A percentile compares a stretch with the other conserved stretches of the same genome.
Evolutionary conservation across 2,888 invertebrate species (phyloP).

Genomic region (Phymatocera aterrima): DNA sequence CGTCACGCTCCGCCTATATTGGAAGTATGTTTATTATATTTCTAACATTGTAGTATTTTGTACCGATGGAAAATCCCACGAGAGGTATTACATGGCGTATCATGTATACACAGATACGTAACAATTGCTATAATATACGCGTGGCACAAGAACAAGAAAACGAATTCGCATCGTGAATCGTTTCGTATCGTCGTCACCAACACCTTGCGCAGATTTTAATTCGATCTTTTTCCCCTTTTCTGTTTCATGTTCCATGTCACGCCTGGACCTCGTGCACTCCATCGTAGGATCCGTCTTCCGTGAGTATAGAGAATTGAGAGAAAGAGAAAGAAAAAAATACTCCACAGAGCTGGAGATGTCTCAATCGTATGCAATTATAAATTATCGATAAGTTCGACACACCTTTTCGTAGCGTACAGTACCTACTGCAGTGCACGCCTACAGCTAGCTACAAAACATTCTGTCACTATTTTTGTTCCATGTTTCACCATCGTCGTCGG

Average conservation of each 20-base stretch:
- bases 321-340: background rate
- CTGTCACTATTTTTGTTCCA: conserved; percentile 11
- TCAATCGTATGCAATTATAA: background rate
- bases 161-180: no score
- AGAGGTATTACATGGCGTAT: no score
- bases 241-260: conserved; percentile 64
- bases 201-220: background rate
- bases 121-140: no score
- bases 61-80: no score
- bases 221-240: conserved; percentile 52
- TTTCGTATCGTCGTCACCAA: no score
- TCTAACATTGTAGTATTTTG: background rate
- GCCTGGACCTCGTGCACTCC: background rate
- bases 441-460: no score
- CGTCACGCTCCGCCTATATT: background rate
- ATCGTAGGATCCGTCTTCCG: conserved; percentile 71
- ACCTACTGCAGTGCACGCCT: no score
- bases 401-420: background rate
- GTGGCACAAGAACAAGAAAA: no score
- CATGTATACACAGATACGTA: no score
- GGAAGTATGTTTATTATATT: background rate
- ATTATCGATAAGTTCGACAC: background rate
- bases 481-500: conserved; percentile 38
- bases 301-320: no score
- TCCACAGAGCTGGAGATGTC: background rate